Evolutionary conservation across 2,797 vertebrate species (phyloP).

Genomic region (Tokudaia muenninki): DNA sequence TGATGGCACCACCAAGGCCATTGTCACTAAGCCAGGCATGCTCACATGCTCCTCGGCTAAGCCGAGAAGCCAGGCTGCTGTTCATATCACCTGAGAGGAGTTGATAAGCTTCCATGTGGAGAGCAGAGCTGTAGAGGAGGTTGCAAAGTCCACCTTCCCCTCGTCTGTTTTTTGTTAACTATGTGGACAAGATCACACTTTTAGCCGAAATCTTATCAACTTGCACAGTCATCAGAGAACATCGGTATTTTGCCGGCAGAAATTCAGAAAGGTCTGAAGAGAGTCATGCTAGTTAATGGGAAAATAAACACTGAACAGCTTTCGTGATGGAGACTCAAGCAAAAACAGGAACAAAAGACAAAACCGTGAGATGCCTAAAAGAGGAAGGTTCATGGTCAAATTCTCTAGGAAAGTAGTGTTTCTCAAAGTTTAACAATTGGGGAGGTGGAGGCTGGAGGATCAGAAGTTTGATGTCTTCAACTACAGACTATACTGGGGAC

Average conservation of each 20-base stretch:
- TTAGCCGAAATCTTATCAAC: not conserved
- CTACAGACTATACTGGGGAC: not conserved
- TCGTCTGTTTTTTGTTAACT: not conserved
- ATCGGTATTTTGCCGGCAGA: not conserved
- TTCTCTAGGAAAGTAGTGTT: not conserved
- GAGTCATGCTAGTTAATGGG: not conserved
- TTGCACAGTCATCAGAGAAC: not conserved
- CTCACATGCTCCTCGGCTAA: not conserved
- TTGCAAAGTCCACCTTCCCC: not conserved
- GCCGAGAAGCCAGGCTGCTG: not conserved
- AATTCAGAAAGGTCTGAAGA: not conserved
- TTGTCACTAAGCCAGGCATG: not conserved
- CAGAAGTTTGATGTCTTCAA: not conserved
- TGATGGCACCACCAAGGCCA: not conserved
- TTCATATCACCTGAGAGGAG: accelerated
- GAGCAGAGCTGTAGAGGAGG: not conserved
- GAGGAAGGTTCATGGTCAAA: not conserved
- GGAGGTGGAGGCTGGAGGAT: not conserved
- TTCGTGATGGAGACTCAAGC: not conserved
- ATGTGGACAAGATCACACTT: not conserved
- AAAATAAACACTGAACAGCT: not conserved
- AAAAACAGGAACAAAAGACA: not conserved
- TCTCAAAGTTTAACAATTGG: not conserved
- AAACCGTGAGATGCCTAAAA: not conserved
- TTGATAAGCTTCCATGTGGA: not conserved